Evolutionary conservation across 2,888 invertebrate species (phyloP).

Genomic region (Hylaea fasciaria): DNA sequence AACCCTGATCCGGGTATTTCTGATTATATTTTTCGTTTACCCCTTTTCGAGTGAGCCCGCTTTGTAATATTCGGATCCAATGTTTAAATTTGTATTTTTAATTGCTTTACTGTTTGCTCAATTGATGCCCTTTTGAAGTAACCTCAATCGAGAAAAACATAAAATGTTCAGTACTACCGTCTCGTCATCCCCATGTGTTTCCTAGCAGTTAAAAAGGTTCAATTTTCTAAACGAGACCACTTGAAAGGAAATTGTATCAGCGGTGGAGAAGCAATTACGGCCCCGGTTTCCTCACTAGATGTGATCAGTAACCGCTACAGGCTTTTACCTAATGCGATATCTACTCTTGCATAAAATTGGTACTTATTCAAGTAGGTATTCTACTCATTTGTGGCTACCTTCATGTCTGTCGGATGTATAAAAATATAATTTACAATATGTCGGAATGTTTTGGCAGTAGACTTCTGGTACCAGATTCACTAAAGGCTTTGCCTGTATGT

Average conservation of each 20-base stretch:
- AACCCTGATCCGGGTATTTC: no score
- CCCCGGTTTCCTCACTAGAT: conserved; percentile 30
- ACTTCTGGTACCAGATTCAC: no score
- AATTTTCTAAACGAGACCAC: conserved; percentile 28
- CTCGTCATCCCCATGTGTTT: conserved; percentile 1
- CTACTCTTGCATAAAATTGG: conserved; percentile 29
- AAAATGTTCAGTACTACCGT: background rate
- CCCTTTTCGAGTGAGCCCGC: no score
- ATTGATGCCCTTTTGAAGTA: no score
- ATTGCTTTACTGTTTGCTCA: no score
- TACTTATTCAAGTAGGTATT: conserved; percentile 2
- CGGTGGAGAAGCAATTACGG: conserved; percentile 38
- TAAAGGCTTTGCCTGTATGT: no score
- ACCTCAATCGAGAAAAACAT: no score
- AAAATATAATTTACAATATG: background rate
- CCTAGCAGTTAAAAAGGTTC: conserved; percentile 19
- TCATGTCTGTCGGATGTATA: conserved; percentile 7
- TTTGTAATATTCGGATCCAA: no score
- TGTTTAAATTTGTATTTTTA: no score
- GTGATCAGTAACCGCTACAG: conserved; percentile 31
- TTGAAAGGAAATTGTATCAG: conserved; percentile 37
- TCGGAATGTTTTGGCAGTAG: no score
- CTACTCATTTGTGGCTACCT: conserved; percentile 12
- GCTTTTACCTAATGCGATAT: conserved; percentile 30
- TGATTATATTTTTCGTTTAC: no score